Conservation (phyloP, 2,888 invertebrate species). For the Eudasyphora cyanicolor region DNA sequence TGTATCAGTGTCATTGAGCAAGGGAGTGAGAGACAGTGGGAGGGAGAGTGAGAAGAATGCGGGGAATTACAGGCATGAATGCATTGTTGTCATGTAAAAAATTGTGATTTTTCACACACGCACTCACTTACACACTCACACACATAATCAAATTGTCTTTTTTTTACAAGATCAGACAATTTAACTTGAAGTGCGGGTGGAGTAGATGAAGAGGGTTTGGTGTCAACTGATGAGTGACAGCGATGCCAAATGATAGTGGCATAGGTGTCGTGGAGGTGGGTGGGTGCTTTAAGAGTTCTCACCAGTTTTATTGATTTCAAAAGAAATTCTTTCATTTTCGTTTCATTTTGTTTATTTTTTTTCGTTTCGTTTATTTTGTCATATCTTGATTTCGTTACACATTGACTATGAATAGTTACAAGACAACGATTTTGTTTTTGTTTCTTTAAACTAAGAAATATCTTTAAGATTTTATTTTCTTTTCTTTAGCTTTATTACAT, state of each 20-base stretch:
- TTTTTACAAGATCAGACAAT: too few relatives aligned
- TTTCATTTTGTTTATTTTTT: neutral
- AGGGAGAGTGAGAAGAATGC: neutral
- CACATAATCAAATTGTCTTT: neutral
- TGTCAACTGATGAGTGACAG: too few relatives aligned
- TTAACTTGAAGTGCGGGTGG: too few relatives aligned
- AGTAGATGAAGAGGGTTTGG: too few relatives aligned
- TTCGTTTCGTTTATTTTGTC: slow-evolving; percentile 6
- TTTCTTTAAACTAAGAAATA: slow-evolving; percentile 9
- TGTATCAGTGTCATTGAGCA: neutral
- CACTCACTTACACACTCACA: neutral
- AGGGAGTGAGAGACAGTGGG: too few relatives aligned
- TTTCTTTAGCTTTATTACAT: neutral
- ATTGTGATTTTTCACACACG: neutral
- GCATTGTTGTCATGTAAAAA: neutral
- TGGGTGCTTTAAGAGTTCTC: neutral
- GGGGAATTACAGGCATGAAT: neutral
- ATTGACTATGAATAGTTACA: neutral
- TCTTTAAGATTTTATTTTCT: slow-evolving; percentile 23
- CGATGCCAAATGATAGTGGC: too few relatives aligned
- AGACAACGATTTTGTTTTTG: too few relatives aligned
- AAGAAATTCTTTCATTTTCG: neutral
- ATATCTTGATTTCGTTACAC: neutral
- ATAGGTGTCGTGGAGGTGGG: neutral
- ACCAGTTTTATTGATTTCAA: neutral